Evolutionary conservation across 2,797 vertebrate species (phyloP).

Genomic region (Monodelphis domestica): DNA sequence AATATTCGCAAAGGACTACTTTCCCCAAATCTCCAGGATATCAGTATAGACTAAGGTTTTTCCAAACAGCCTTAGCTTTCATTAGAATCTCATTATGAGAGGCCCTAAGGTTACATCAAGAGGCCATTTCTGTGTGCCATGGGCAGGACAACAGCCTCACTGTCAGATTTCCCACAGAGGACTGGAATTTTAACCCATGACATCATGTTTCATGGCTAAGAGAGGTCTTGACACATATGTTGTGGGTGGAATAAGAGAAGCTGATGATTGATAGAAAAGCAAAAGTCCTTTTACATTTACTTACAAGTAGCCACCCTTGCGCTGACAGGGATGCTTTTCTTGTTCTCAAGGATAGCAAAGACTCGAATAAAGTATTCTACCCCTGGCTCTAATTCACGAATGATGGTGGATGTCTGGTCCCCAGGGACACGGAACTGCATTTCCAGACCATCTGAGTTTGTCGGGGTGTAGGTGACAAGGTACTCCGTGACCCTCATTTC

Average conservation of each 20-base stretch:
- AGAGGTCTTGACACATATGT: background rate
- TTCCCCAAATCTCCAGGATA: background rate
- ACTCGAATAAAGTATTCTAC: constrained; percentile 97
- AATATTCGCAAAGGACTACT: background rate
- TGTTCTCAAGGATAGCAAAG: constrained; percentile 96
- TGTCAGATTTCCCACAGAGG: background rate
- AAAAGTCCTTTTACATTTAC: constrained; percentile 62
- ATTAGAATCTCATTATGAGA: background rate
- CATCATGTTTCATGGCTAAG: background rate
- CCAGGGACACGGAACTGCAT: constrained; percentile 93
- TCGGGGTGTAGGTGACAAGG: constrained; percentile 93
- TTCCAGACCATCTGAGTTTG: constrained; percentile 91
- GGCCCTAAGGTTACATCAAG: background rate
- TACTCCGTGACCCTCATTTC: constrained; percentile 95
- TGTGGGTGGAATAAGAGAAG: accelerated
- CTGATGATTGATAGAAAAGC: accelerated
- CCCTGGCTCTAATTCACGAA: constrained; percentile 94
- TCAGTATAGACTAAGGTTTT: background rate
- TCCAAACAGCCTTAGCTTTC: background rate
- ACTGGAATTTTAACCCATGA: background rate
- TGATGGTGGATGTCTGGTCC: constrained; percentile 90
- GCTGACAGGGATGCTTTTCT: constrained; percentile 95
- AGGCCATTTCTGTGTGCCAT: background rate
- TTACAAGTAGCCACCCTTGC: constrained; percentile 96
- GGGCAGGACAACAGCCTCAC: background rate